Evolutionary conservation across 2,888 invertebrate genomes (phyloP), one percentile per base, ranked within the genome.

Genomic region (Eurytoma adleriae): DNA sequence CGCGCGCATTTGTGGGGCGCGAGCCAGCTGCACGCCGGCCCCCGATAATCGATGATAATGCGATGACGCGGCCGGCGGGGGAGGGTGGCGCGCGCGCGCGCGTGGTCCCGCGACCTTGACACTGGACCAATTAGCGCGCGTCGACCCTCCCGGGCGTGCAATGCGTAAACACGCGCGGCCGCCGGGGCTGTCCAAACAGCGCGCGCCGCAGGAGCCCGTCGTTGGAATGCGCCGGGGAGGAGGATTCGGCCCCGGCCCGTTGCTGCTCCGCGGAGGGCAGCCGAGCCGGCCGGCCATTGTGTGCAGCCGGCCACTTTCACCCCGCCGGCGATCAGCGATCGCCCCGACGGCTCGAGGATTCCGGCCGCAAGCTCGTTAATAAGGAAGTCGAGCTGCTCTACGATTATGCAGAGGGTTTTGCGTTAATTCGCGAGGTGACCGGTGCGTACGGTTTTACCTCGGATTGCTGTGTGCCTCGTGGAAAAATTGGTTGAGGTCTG

Each of bases 41-140:
- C 66, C 87, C 87, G 86, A 88, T 89, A 88, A 88, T 88, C 89
- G 86, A 89, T 89, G 88, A 88, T 90, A 90, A 90, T 90, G 87
- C 87, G 87, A 89, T 90, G 89, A 89, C 84, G 84, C 84, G 85
- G 85, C 85, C 82, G 84, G 64, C 73, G 61, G 14, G 61, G 3
- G 50, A 16, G 50, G 18, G 24, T 3, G 52, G 13, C 0, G 14
- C 66, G 40, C n/a, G n/a, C n/a, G n/a, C n/a, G n/a, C n/a, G n/a
- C n/a, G n/a, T n/a, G n/a, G 20, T 48, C 61, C 20, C 68, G 68
- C 73, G 89, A 88, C 90, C 90, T 90, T 90, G 90, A 90, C 90
- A 90, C 86, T 89, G 90, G 85, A 89, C 87, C 90, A 90, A 90
- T 90, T 90, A 90, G 86, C 88, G 89, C 86, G 84, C 88, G 85